These are phyloP conservation scores for Agapetus fuscipes DNA, from an alignment of 2,888 invertebrate genomes.

Conservation along the genomic window DNA sequence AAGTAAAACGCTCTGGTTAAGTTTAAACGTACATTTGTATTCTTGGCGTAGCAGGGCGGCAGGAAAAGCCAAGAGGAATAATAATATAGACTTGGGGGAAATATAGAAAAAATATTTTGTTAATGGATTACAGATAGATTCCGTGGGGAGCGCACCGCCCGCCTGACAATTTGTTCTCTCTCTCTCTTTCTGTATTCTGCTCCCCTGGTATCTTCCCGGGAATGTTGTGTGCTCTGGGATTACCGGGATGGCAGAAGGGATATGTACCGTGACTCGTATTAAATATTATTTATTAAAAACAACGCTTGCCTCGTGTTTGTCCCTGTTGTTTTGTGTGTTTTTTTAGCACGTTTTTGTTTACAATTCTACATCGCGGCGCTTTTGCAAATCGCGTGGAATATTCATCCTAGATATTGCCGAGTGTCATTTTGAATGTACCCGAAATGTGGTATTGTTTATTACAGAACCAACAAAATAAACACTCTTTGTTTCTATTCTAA, in stretches of 20 bases:
- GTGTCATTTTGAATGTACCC: too few species aligned
- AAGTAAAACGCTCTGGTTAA: background rate
- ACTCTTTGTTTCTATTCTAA: too few species aligned
- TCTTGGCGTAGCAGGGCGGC: too few species aligned
- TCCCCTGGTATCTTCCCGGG: constrained; percentile 1
- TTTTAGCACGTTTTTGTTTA: background rate
- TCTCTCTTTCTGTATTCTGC: too few species aligned
- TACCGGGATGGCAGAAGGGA: constrained; percentile 7
- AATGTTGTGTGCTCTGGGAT: constrained; percentile 8
- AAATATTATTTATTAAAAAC: background rate
- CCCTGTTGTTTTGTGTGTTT: background rate
- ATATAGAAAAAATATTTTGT: constrained; percentile 22
- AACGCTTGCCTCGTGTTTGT: background rate
- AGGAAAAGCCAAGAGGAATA: too few species aligned
- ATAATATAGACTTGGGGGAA: constrained; percentile 10
- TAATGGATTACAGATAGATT: constrained; percentile 23
- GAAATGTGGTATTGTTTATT: too few species aligned
- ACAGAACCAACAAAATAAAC: too few species aligned
- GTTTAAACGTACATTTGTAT: background rate
- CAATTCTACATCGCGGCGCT: constrained; percentile 2
- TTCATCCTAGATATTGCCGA: too few species aligned
- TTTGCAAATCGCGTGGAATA: constrained; percentile 3
- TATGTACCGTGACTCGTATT: constrained; percentile 1
- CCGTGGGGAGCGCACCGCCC: constrained; percentile 17
- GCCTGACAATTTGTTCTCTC: constrained; percentile 19